phyloP scores from a whole-genome alignment of 2,888 invertebrate genomes.

The Meandrusa payeni region DNA sequence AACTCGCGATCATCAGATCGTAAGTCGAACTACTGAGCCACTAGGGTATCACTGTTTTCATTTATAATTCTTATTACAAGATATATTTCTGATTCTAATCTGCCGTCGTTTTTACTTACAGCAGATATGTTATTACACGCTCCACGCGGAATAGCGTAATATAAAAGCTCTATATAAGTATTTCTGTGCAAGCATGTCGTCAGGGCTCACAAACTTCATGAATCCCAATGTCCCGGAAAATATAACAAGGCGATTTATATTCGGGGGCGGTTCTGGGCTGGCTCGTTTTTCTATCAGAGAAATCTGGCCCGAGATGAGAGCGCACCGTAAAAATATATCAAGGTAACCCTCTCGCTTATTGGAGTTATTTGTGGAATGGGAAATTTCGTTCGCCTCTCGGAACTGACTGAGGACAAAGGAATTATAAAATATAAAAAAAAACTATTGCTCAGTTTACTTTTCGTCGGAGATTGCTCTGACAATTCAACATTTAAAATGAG shows the following conservation, averaged over 20 bases:
- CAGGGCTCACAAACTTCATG: conserved; percentile 72
- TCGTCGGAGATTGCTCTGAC: too few species aligned
- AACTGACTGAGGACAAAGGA: conserved; percentile 3
- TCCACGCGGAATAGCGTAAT: conserved; percentile 14
- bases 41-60: too few species aligned
- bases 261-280: conserved; percentile 59
- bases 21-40: too few species aligned
- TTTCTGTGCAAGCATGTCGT: conserved; percentile 55
- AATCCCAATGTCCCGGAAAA: conserved; percentile 79
- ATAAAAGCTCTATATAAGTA: conserved; percentile 33
- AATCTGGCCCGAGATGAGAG: conserved; percentile 58
- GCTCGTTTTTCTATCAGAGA: conserved; percentile 70
- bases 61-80: too few species aligned
- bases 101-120: too few species aligned
- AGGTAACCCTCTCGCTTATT: conserved; percentile 37
- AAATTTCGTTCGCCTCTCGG: conserved; percentile 24
- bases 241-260: conserved; percentile 80
- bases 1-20: too few species aligned
- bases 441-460: too few species aligned
- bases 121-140: conserved; percentile 32
- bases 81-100: too few species aligned
- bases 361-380: conserved; percentile 34
- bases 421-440: conserved; percentile 3
- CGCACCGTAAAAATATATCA: conserved; percentile 43
- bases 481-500: too few species aligned